These are phyloP conservation scores for Protobothrops flavoviridis DNA, from an alignment of 2,113 vertebrate species.

Conservation along the genomic window DNA sequence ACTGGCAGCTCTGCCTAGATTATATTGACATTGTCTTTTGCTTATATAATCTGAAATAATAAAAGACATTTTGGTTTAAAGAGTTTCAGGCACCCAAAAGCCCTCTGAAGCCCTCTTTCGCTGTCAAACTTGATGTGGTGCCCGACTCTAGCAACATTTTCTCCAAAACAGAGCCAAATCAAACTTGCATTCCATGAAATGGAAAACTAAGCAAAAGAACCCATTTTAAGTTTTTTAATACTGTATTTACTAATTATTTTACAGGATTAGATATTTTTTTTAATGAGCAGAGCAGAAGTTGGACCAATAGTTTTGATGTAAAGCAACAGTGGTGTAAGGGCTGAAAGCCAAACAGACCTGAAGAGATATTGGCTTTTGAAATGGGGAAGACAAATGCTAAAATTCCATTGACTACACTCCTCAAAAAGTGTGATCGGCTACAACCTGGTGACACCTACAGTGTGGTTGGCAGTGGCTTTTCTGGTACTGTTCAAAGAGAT, in stretches of 20 bases:
- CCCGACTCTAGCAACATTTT: not conserved
- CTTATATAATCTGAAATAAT: not conserved
- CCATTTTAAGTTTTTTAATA: not conserved
- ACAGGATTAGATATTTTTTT: not conserved
- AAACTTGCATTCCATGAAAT: not conserved
- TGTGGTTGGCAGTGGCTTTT: too few species aligned
- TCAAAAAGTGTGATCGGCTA: too few species aligned
- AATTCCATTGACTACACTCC: too few species aligned
- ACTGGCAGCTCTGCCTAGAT: not conserved
- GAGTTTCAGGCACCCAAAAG: not conserved
- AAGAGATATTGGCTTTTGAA: too few species aligned
- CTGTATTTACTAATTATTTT: not conserved
- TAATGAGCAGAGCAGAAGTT: not conserved
- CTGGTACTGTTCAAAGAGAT: too few species aligned
- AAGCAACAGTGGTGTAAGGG: not conserved
- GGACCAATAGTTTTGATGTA: not conserved
- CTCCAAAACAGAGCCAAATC: not conserved
- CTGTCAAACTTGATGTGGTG: not conserved
- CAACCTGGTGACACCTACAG: too few species aligned
- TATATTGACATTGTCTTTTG: not conserved
- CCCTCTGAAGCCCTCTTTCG: not conserved
- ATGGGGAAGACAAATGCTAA: too few species aligned
- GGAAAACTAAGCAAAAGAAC: not conserved
- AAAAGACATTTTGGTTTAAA: not conserved
- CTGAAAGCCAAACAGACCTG: too few species aligned